Evolutionary conservation across 2,113 vertebrate genomes (phyloP).

Genomic region (Callithrix jacchus): DNA sequence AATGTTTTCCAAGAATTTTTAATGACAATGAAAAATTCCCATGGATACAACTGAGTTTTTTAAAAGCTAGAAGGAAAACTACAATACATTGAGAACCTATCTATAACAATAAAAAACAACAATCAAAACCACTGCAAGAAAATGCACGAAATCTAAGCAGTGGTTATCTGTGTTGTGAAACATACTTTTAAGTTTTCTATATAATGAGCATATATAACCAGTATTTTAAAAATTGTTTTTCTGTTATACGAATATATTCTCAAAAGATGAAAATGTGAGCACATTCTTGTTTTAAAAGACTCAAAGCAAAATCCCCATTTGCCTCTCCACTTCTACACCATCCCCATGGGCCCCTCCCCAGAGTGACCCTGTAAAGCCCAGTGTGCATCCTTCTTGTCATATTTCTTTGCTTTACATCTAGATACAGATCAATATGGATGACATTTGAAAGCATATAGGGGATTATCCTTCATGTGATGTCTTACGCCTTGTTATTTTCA

Average conservation of each 20-base stretch:
- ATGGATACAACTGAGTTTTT: neutral
- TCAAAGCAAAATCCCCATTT: neutral
- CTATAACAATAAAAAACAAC: neutral
- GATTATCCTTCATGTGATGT: neutral
- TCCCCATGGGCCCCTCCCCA: neutral
- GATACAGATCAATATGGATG: neutral
- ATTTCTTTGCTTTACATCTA: neutral
- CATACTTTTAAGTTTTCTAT: neutral
- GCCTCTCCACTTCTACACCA: neutral
- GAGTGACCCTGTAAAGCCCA: neutral
- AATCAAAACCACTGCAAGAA: neutral
- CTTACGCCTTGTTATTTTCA: neutral
- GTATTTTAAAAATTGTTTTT: neutral
- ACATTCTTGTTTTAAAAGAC: neutral
- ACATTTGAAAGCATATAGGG: neutral
- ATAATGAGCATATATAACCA: neutral
- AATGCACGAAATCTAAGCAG: constrained; percentile 6
- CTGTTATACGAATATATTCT: neutral
- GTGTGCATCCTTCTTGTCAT: neutral
- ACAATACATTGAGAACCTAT: neutral
- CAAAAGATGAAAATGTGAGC: constrained; percentile 12
- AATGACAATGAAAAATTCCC: neutral
- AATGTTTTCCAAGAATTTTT: neutral
- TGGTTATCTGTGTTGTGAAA: neutral
- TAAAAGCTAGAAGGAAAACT: neutral